These are phyloP conservation scores for Myathropa florea DNA, from an alignment of 2,888 invertebrate species.

Conservation along the genomic window DNA sequence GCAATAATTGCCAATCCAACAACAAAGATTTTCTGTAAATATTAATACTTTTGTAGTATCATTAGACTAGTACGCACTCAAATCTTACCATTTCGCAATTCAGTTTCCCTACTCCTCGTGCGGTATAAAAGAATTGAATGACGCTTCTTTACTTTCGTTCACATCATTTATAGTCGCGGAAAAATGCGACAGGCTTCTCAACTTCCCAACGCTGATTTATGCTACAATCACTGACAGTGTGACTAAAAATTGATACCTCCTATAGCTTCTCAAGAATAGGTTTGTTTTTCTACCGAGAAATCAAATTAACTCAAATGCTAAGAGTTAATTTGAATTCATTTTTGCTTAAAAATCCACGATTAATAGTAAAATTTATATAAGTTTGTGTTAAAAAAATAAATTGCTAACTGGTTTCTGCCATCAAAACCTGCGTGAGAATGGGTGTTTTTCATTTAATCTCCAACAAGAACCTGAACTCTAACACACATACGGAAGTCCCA, in stretches of 20 bases:
- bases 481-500: constrained; percentile 31
- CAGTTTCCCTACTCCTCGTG: constrained; percentile 49
- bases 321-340: constrained; percentile 44
- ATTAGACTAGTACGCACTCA: neutral
- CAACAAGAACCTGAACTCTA: neutral
- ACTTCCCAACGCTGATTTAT: constrained; percentile 16
- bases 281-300: constrained; percentile 27
- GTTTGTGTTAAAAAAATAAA: constrained; percentile 25
- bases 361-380: constrained; percentile 41
- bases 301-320: constrained; percentile 17
- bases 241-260: constrained; percentile 27
- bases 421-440: constrained; percentile 27
- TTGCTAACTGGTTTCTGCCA: constrained; percentile 38
- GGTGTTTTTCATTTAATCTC: neutral
- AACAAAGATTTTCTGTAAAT: constrained; percentile 50
- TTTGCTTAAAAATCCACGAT: constrained; percentile 24
- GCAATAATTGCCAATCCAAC: constrained; percentile 65
- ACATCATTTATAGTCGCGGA: constrained; percentile 63
- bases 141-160: constrained; percentile 35
- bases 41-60: constrained; percentile 2
- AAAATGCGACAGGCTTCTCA: constrained; percentile 24
- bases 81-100: constrained; percentile 57
- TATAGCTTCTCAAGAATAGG: constrained; percentile 16
- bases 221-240: constrained; percentile 2
- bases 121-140: constrained; percentile 65